Evolutionary conservation across 1,140 invertebrate species (phyloP).

Genomic region (Pissodes strobi): DNA sequence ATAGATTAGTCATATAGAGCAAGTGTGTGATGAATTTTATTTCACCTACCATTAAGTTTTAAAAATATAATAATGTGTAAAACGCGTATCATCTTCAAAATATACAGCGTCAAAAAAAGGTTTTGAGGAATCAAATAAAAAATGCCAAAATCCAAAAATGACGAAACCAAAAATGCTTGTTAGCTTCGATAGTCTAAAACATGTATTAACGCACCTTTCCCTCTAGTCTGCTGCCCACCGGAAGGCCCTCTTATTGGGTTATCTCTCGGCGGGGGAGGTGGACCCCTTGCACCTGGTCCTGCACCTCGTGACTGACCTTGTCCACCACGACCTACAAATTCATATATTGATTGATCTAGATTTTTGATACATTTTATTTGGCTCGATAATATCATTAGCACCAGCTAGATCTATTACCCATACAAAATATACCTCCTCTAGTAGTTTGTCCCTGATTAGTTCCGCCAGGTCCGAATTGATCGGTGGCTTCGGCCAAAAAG

Average conservation of each 20-base stretch:
- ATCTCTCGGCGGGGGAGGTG: slow-evolving; percentile 79
- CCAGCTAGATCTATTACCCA: too few species aligned
- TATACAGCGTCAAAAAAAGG: too few species aligned
- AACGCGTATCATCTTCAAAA: too few species aligned
- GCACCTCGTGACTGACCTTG: slow-evolving; percentile 58
- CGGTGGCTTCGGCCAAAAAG: slow-evolving; percentile 86
- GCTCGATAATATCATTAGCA: too few species aligned
- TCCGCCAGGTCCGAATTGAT: slow-evolving; percentile 61
- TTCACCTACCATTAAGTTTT: too few species aligned
- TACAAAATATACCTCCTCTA: slow-evolving; percentile 15
- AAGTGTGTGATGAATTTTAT: slow-evolving; percentile 42
- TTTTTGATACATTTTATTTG: too few species aligned
- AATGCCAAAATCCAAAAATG: too few species aligned
- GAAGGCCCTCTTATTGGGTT: slow-evolving; percentile 32
- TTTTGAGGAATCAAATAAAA: too few species aligned
- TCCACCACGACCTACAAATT: slow-evolving; percentile 41
- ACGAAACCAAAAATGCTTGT: too few species aligned
- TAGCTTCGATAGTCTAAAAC: too few species aligned
- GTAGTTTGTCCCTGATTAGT: slow-evolving; percentile 48
- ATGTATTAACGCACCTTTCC: slow-evolving; percentile 31
- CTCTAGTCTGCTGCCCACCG: slow-evolving; percentile 1
- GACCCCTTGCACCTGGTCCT: slow-evolving; percentile 75
- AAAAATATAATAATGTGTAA: neutral
- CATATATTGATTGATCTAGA: too few species aligned
- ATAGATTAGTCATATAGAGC: slow-evolving; percentile 9